Base-by-base conservation (phyloP, 2,888 invertebrate species). In the Mesochorus sp. region DNA sequence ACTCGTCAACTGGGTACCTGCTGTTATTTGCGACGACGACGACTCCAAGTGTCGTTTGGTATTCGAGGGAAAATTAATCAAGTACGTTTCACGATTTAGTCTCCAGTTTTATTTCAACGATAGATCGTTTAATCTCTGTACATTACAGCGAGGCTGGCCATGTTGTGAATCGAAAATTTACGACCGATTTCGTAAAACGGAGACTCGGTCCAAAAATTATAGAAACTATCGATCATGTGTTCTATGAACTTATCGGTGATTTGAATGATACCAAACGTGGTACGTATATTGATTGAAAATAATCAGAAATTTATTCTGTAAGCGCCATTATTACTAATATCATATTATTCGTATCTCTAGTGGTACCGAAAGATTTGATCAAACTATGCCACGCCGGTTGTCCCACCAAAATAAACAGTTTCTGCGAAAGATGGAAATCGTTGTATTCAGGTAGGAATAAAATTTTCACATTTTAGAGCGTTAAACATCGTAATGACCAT, bases 21-120 rank as follows among this genome's bases (percentile, higher is more conserved):
- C 51, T 24, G 83, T 90, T 3, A 28, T 83, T 5, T 67, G 62
- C 17, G 67, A 78, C 1, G 71, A 81, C 3, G 66, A 51, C 0
- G 61, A 67, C 31, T 64, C 44, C 12, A 74, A 81, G 17, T 84
- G 79, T 26, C 73, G 79, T 39, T 84, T 90, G 66, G 72, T 80
- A 42, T 90, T 89, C 67, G 83, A 87, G 68, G 90, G 90, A 44
- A 87, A 84, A 70, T 82, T 90, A 34, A 47, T 88, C 2, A 89
- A 89, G 89, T 89, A 83, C 77, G 84, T 81, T 28, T 10, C 28
- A n/a, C 19, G 1, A 12, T 42, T 4, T n/a, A n/a, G n/a, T n/a
- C n/a, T n/a, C n/a, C n/a, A n/a, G n/a, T n/a, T n/a, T n/a, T n/a
- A n/a, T n/a, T n/a, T n/a, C n/a, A n/a, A n/a, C n/a, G n/a, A n/a